Percentiles rank a stretch among this genome's conserved stretches.
Evolutionary conservation across 2,113 vertebrate genomes (phyloP).

Genomic region (Abramis brama): DNA sequence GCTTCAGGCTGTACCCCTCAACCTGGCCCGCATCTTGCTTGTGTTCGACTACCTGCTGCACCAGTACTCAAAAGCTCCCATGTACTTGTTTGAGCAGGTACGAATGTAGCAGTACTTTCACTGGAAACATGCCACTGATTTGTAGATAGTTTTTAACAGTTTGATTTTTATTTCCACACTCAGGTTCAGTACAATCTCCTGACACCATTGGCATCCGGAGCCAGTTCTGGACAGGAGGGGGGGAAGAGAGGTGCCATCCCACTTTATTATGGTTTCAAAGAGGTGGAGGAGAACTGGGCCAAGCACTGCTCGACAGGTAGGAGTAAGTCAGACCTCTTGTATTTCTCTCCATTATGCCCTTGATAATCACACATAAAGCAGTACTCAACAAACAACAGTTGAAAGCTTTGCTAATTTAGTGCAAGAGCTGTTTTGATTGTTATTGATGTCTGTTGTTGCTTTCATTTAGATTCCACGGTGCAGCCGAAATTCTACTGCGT

Average conservation of each 20-base stretch:
- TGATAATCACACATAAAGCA: background rate
- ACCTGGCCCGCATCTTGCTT: conserved; percentile 87
- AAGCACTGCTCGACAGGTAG: conserved; percentile 92
- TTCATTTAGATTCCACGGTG: conserved; percentile 80
- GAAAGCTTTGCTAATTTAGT: background rate
- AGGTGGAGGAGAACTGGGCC: conserved; percentile 98
- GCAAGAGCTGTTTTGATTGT: background rate
- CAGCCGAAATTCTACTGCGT: conserved; percentile 97
- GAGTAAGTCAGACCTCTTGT: conserved; percentile 56
- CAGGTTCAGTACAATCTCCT: conserved; percentile 96
- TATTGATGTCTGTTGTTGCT: background rate
- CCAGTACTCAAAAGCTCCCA: conserved; percentile 89
- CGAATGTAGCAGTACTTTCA: background rate
- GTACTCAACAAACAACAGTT: background rate
- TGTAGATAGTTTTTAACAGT: background rate
- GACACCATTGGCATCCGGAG: conserved; percentile 86
- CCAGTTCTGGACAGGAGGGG: conserved; percentile 81
- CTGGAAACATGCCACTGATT: background rate
- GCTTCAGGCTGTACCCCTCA: conserved; percentile 84
- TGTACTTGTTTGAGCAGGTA: conserved; percentile 97
- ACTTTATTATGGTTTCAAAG: conserved; percentile 94
- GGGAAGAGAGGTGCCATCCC: conserved; percentile 75
- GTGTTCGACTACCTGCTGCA: conserved; percentile 95
- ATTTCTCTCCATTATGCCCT: background rate
- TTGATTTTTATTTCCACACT: conserved; percentile 2